Evolutionary conservation across 1,140 invertebrate genomes (phyloP).

Genomic region (Saccostrea cuccullata): DNA sequence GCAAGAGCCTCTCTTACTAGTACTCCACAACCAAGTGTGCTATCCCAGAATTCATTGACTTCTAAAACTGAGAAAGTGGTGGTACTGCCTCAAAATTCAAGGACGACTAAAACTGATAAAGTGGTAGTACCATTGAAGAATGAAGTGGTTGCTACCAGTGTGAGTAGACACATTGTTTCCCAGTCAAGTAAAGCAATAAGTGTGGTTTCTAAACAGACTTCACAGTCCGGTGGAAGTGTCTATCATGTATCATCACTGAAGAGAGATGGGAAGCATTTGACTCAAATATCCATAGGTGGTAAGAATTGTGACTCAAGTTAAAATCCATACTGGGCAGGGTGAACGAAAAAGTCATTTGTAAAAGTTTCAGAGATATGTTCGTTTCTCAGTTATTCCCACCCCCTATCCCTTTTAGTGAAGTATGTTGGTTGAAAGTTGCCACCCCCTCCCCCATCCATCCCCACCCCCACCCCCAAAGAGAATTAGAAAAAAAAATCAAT

Average conservation of each 20-base stretch:
- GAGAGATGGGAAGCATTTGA: constrained; percentile 7
- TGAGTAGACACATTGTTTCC: not conserved
- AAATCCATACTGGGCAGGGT: no score
- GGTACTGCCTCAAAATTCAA: not conserved
- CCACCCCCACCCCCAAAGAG: no score
- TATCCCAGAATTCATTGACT: not conserved
- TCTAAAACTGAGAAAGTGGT: not conserved
- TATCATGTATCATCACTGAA: not conserved
- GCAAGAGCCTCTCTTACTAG: not conserved
- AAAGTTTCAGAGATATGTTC: no score
- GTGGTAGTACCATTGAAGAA: no score
- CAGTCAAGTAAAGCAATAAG: not conserved
- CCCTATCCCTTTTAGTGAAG: no score
- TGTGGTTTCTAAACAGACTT: not conserved
- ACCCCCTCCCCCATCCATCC: no score
- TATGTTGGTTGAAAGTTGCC: no score
- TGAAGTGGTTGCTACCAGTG: not conserved
- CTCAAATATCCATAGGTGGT: constrained; percentile 21
- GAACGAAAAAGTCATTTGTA: no score
- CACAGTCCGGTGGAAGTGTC: not conserved
- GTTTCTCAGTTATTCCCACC: no score
- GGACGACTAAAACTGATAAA: no score
- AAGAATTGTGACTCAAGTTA: not conserved
- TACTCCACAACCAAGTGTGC: not conserved
- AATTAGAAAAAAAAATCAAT: no score